Conservation (phyloP, 2,113 vertebrate species). For the Percopsis transmontana region DNA sequence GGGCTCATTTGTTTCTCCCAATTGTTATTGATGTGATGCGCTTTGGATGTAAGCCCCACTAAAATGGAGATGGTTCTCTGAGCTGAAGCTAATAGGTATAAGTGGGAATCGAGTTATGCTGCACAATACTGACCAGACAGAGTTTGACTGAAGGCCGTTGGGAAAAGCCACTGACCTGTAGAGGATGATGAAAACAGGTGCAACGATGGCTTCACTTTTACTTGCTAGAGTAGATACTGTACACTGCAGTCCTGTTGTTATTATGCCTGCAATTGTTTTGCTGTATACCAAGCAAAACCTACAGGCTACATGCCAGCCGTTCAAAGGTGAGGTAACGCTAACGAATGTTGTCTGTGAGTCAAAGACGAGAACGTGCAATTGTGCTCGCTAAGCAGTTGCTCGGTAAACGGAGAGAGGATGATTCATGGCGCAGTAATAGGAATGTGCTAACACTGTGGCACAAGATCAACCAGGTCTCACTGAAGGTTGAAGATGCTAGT, state of each 20-base stretch:
- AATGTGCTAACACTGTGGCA: conserved; percentile 50
- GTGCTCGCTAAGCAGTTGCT: conserved; percentile 21
- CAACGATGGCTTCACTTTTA: conserved; percentile 42
- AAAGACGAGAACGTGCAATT: conserved; percentile 2
- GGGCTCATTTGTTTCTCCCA: conserved; percentile 58
- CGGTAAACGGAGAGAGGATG: conserved; percentile 28
- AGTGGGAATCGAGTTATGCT: conserved; percentile 47
- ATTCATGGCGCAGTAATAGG: conserved; percentile 48
- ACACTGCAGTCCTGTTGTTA: not conserved
- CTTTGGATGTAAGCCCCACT: conserved; percentile 1
- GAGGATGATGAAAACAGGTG: conserved; percentile 53
- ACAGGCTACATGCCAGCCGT: conserved; percentile 9
- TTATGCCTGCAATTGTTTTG: not conserved
- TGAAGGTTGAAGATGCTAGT: conserved; percentile 45
- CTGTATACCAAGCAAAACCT: not conserved
- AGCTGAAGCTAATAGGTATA: conserved; percentile 38
- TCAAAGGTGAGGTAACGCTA: conserved; percentile 15
- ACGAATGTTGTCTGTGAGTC: conserved; percentile 30
- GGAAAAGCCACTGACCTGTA: conserved; percentile 23
- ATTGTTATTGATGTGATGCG: conserved; percentile 53
- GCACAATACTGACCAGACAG: conserved; percentile 34
- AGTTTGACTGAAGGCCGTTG: conserved; percentile 17
- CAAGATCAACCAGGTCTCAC: conserved; percentile 28
- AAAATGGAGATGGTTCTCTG: conserved; percentile 29
- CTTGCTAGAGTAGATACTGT: conserved; percentile 23